Evolutionary conservation across 53 echinoderm and acorn worm genomes (phyloP).

Genomic region (Astropecten irregularis): DNA sequence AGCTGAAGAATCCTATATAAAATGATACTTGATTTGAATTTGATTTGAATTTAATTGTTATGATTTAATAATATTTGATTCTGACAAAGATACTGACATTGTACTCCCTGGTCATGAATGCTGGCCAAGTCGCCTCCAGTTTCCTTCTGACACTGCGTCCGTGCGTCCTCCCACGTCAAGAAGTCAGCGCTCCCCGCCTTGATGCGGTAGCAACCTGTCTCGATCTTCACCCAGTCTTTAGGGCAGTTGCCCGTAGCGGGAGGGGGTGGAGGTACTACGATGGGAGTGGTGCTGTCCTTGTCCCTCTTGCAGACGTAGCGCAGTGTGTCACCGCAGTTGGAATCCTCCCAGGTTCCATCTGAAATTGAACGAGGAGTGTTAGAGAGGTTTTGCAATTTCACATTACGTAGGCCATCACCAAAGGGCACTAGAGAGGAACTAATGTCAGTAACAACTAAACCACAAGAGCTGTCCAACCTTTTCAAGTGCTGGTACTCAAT

Average conservation of each 20-base stretch:
- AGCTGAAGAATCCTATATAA: no score
- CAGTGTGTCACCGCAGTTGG: slow-evolving; percentile 61
- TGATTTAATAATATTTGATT: no score
- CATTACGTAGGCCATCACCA: no score
- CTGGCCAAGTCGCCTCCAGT: slow-evolving; percentile 42
- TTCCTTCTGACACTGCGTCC: slow-evolving; percentile 17
- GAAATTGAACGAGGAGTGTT: no score
- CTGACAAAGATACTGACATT: slow-evolving; percentile 21
- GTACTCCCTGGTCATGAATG: slow-evolving; percentile 52
- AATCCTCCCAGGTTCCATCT: slow-evolving; percentile 73
- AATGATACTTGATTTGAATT: no score
- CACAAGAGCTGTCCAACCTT: no score
- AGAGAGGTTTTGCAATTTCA: no score
- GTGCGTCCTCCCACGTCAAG: slow-evolving; percentile 23
- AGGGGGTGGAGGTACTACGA: slow-evolving; percentile 25
- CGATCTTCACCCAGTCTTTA: slow-evolving; percentile 50
- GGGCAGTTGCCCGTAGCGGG: slow-evolving; percentile 65
- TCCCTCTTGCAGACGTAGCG: slow-evolving; percentile 68
- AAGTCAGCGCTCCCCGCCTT: background rate
- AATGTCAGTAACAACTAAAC: no score
- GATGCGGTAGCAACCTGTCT: slow-evolving; percentile 62
- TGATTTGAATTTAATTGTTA: no score
- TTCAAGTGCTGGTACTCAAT: no score
- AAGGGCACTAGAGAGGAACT: no score
- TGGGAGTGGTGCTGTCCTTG: slow-evolving; percentile 35